Evolutionary conservation across 2,113 vertebrate species (phyloP), one percentile per base, ranked within the genome.

Genomic region (Esox niger): DNA sequence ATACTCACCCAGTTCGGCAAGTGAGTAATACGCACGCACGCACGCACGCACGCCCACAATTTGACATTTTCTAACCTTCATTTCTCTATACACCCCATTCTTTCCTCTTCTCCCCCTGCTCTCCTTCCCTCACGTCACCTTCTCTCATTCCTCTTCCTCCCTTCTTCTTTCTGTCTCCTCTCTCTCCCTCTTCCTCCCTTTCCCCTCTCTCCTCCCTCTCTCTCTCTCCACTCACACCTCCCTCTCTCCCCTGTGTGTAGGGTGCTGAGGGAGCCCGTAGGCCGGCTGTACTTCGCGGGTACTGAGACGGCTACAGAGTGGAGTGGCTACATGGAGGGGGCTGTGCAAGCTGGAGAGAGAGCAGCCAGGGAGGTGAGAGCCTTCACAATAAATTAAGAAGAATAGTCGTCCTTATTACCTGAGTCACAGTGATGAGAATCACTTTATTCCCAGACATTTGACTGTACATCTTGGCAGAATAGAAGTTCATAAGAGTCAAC

Each of bases 251-350:
- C 46, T 58, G 26, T 64, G 57, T 74, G 9, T 83, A 99, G 97
- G 87, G 91, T 96, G 64, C 90, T 98, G 73, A 92, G 96, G 59
- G 92, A 99, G 76, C 95, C 96, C 0, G 64, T 94, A 35, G 95
- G 91, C 72, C 91, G 73, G 73, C 85, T 99, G 78, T 96, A 92
- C 77, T 99, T 99, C 30, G 97, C 97, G 1, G 97, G 97, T 56
- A 99, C 97, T 0, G 96, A 98, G 82, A 99, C 97, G 1, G 93
- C 96, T 70, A 95, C 95, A 0, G 93, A 96, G 62, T 99, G 97
- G 97, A 99, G 97, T 0, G 97, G 97, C 2, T 99, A 99, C 87
- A 98, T 99, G 95, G 96, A 99, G 49, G 97, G 97, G 0, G 96
- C 97, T 0, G 91, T 98, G 4, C 92, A 99, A 82, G 95, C 96